Conservation (phyloP, 1,140 invertebrate genomes). For the Octopus bimaculoides region DNA sequence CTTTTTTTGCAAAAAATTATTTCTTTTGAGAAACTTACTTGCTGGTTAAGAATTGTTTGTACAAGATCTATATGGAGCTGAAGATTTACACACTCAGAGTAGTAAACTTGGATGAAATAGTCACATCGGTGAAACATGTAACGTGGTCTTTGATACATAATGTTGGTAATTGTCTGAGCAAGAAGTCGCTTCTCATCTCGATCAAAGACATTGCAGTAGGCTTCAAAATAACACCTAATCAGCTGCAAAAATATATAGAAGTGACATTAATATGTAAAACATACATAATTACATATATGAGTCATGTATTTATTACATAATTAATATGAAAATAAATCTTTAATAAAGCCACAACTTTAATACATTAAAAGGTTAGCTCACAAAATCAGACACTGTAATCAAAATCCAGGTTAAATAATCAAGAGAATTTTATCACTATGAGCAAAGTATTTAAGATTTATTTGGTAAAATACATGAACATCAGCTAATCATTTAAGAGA, state of each 20-base stretch:
- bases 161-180: conserved; percentile 53
- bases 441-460: no score
- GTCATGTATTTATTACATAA: conserved; percentile 8
- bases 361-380: background rate
- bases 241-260: conserved; percentile 36
- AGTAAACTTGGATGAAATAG: conserved; percentile 52
- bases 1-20: no score
- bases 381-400: no score
- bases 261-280: background rate
- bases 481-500: no score
- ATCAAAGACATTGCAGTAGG: conserved; percentile 56
- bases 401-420: no score
- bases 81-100: conserved; percentile 48
- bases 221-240: conserved; percentile 55
- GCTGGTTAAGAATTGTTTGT: conserved; percentile 51
- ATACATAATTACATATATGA: background rate
- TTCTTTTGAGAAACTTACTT: conserved; percentile 30
- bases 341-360: background rate
- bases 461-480: no score
- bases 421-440: no score
- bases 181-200: conserved; percentile 50
- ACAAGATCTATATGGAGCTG: conserved; percentile 44
- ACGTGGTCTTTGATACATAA: conserved; percentile 51
- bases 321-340: background rate
- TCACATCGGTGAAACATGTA: conserved; percentile 42